Evolutionary conservation across 2,113 vertebrate species (phyloP), one percentile per base, ranked within the genome.

Genomic region (Syngnathus scovelli): DNA sequence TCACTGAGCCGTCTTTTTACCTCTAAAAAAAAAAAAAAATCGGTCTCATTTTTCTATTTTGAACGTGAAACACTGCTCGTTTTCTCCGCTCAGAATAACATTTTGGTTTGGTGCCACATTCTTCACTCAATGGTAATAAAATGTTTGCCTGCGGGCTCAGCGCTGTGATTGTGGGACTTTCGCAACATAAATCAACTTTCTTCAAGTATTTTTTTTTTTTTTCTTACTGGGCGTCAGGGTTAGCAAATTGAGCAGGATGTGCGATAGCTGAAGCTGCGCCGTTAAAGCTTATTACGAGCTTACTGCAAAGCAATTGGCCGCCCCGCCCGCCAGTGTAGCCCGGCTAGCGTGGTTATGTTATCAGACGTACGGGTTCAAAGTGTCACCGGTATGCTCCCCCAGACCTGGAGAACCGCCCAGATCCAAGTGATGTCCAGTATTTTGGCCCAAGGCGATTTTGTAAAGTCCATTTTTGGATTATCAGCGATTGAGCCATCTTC

Each of bases 231-330:
- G 11, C 27, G 5, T 51, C 8, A 58, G 55, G 27, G 3, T 33
- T 33, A 58, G 27, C 66, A 19, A 66, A 38, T 33, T 60, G 48
- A 75, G 48, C 65, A 44, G 71, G 71, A 72, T 67, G 78, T 66
- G 60, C 60, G 6, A 12, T 59, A n/a, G 67, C 61, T 66, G 66
- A 23, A 51, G 72, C 64, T 60, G 70, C 65, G 59, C 48, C 37
- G 33, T 68, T 75, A 76, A 85, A 87, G 78, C 83, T 77, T 81
- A 80, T 86, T 83, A 80, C 73, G 69, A 73, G 80, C 69, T 86
- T 84, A 82, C 71, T 67, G 61, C 60, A 76, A 83, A 82, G 51
- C 55, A 62, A 46, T 21, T 21, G 37, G 48, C 43, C 21, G 43
- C 37, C 60, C 64, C 41, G 38, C 52, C 21, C n/a, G 61, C 38